These are phyloP conservation scores for Drosophila trapezifrons DNA, from an alignment of 1,140 invertebrate species.

Conservation along the genomic window DNA sequence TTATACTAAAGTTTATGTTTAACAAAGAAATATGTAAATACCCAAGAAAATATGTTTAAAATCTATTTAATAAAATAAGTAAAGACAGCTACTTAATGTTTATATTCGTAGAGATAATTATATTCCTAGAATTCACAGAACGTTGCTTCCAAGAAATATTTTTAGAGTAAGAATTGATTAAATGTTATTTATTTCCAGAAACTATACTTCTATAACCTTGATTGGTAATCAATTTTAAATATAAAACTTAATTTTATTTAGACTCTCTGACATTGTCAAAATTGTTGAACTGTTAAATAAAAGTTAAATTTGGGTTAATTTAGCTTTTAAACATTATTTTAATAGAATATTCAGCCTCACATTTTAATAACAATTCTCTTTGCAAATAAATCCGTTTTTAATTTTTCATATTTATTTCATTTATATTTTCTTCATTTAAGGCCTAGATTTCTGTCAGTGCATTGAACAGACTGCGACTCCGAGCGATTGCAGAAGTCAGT, in stretches of 20 bases:
- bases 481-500: constrained; percentile 71
- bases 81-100: neutral
- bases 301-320: neutral
- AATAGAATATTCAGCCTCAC: too few relatives aligned
- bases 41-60: too few relatives aligned
- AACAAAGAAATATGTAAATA: too few relatives aligned
- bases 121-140: too few relatives aligned
- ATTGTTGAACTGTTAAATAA: neutral
- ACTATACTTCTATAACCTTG: too few relatives aligned
- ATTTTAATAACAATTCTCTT: too few relatives aligned
- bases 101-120: neutral
- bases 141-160: too few relatives aligned
- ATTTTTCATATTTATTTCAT: neutral
- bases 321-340: too few relatives aligned
- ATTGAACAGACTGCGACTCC: constrained; percentile 18
- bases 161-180: neutral
- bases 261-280: neutral
- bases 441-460: constrained; percentile 24
- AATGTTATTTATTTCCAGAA: neutral
- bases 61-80: neutral
- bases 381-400: too few relatives aligned
- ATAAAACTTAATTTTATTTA: neutral
- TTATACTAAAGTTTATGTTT: accelerated
- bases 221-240: neutral
- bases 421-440: neutral